phyloP scores from a whole-genome alignment of 2,113 vertebrate species.

The Psettodes erumei region DNA sequence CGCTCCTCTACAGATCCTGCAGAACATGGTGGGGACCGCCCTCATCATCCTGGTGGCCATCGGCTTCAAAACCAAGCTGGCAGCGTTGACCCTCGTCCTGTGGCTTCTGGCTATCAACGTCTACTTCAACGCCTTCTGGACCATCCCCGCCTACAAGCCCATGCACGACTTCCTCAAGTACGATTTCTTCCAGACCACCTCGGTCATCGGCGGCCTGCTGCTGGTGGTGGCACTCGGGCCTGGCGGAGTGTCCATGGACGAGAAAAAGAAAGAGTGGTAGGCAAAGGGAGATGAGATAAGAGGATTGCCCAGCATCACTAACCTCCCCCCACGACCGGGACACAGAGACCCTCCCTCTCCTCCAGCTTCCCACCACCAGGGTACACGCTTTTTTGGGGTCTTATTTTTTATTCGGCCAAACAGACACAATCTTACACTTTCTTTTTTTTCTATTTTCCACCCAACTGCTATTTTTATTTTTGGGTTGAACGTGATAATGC shows the following conservation, averaged over 20 bases:
- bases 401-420: conserved; percentile 54
- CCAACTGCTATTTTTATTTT: conserved; percentile 40
- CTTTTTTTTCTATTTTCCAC: conserved; percentile 40
- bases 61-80: conserved; percentile 98
- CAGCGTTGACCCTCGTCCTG: conserved; percentile 94
- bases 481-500: conserved; percentile 16
- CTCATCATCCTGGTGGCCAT: conserved; percentile 96
- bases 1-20: conserved; percentile 86
- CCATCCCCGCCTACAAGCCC: conserved; percentile 93
- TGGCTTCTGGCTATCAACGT: conserved; percentile 97
- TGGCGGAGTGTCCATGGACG: conserved; percentile 98
- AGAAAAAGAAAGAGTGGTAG: conserved; percentile 99
- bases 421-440: conserved; percentile 27
- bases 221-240: conserved; percentile 97
- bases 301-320: conserved; percentile 65
- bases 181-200: conserved; percentile 99
- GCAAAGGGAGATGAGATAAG: conserved; percentile 14
- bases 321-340: conserved; percentile 66
- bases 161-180: conserved; percentile 99
- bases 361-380: conserved; percentile 40
- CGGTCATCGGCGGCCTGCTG: conserved; percentile 95
- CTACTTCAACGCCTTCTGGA: conserved; percentile 99
- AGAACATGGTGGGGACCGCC: conserved; percentile 97
- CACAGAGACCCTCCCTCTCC: conserved; percentile 69
- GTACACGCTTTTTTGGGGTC: conserved; percentile 32